These are phyloP conservation scores for Triplophysa bombifrons DNA, from an alignment of 2,797 vertebrate species.

Conservation along the genomic window DNA sequence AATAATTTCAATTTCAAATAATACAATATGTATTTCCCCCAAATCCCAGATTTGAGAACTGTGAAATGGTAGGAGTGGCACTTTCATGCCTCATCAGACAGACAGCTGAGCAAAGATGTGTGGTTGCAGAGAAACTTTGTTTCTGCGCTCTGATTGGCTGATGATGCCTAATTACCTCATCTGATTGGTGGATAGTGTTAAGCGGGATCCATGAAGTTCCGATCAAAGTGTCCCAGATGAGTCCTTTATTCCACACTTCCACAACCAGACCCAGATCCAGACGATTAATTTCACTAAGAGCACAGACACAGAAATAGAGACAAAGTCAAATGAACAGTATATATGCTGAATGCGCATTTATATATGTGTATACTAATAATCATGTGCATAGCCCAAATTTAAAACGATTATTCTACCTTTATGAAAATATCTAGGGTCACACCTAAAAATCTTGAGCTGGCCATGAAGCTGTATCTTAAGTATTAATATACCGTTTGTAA, in stretches of 20 bases:
- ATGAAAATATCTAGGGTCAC: too few relatives aligned
- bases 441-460: neutral
- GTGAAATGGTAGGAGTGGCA: constrained; percentile 25
- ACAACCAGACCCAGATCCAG: constrained; percentile 92
- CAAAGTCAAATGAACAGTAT: neutral
- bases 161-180: constrained; percentile 79
- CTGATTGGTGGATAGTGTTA: constrained; percentile 85
- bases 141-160: constrained; percentile 1
- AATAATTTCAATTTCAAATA: neutral
- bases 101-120: constrained; percentile 1
- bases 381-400: too few relatives aligned
- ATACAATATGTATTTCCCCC: neutral
- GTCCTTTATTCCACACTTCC: constrained; percentile 98
- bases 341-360: too few relatives aligned
- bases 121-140: neutral
- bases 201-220: constrained; percentile 91
- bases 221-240: constrained; percentile 98
- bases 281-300: constrained; percentile 89
- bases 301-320: constrained; percentile 43
- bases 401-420: too few relatives aligned
- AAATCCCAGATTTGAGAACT: constrained; percentile 12
- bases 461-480: neutral
- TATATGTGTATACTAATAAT: too few relatives aligned
- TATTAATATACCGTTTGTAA: neutral
- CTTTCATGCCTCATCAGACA: constrained; percentile 16